Conservation (phyloP, 2,888 invertebrate genomes). For the Theretra japonica region DNA sequence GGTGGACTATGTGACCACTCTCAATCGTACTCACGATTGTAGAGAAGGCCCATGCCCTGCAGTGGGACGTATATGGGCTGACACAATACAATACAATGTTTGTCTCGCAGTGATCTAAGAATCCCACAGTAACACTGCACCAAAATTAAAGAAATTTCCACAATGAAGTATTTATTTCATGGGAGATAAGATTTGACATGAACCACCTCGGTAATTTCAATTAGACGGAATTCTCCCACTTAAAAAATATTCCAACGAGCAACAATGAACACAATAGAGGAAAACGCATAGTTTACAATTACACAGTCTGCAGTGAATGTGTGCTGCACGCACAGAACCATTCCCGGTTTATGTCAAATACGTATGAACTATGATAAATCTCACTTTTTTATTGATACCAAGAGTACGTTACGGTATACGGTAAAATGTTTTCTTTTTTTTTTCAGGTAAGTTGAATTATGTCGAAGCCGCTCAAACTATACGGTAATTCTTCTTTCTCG, state of each 20-base stretch:
- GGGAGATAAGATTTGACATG: background rate
- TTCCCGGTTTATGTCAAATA: slow-evolving; percentile 2
- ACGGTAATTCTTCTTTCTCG: slow-evolving; percentile 9
- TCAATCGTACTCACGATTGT: no score
- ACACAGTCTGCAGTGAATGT: background rate
- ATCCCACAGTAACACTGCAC: background rate
- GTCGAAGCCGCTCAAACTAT: background rate
- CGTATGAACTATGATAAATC: slow-evolving; percentile 45
- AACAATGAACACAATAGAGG: background rate
- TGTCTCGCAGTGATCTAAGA: no score
- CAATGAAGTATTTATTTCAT: background rate
- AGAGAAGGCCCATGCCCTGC: no score
- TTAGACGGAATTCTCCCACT: slow-evolving; percentile 1
- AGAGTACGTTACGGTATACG: slow-evolving; percentile 43
- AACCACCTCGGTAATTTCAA: background rate
- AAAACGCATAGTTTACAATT: slow-evolving; percentile 4
- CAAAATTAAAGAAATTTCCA: background rate
- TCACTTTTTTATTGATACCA: slow-evolving; percentile 49
- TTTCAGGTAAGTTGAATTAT: slow-evolving; percentile 62
- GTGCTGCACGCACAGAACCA: slow-evolving; percentile 6
- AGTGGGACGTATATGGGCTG: no score
- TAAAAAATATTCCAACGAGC: slow-evolving; percentile 3
- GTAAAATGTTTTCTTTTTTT: slow-evolving; percentile 50
- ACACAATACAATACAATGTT: no score
- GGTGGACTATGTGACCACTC: no score